Evolutionary conservation across 1,140 invertebrate species (phyloP), one percentile per base, ranked within the genome.

Genomic region (Habropoda laboriosa): DNA sequence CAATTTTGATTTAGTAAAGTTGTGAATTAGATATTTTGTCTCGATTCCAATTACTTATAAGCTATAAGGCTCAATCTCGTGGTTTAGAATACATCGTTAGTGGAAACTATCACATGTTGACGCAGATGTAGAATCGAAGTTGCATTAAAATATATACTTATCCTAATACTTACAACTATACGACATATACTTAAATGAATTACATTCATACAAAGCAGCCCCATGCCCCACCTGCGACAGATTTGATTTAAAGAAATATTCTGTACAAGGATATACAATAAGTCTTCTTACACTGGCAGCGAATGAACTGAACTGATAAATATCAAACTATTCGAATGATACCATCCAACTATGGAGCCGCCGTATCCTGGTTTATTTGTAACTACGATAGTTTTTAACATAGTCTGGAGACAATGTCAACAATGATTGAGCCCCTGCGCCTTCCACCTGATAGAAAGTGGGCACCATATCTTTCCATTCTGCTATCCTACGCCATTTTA

Each of bases 401-500:
- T 82, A 85, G 80, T 85, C 74, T 86, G 82, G 86, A 89, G 74
- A 88, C 83, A 86, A 89, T 88, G 85, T 88, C 83, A 88, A 81
- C 83, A 85, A 88, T 90, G 85, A 90, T 86, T 88, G 86, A 90
- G 86, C 88, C 89, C 83, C 86, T 90, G 88, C 88, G 85, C 88
- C 82, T 88, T 89, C 82, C 82, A 86, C 86, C 79, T 80, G 81
- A 84, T 79, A 85, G 80, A 87, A 88, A 87, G 64, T 83, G 86
- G 86, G 87, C 89, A 85, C 73, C 79, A 79, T 88, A 71, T 78
- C 70, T 76, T 81, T 87, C 60, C 81, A 74, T 79, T 89, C 83
- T 83, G 86, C 90, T 92, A 92, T 90, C 89, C 89, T 92, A 92
- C 90, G 88, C 91, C 91, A 91, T 90, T 92, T 92, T 92, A 93